A percentile compares a stretch with the other conserved stretches of the same genome.
Evolutionary conservation across 1,140 invertebrate species (phyloP).

Genomic region (Coenobita brevimanus): DNA sequence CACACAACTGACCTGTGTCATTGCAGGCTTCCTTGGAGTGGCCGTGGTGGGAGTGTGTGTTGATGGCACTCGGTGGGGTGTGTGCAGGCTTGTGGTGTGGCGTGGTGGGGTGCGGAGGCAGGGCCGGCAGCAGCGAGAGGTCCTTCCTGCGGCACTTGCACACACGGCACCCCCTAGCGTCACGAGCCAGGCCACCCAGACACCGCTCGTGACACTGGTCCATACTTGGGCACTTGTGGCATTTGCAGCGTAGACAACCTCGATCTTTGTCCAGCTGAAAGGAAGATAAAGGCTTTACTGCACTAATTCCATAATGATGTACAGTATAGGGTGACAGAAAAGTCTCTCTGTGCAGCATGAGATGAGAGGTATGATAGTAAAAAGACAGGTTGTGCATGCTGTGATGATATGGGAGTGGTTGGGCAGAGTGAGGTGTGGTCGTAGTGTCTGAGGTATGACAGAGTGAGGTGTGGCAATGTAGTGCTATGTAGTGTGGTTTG

Average conservation of each 20-base stretch:
- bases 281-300: too few species aligned
- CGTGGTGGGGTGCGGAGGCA: not conserved
- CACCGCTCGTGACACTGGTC: not conserved
- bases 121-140: not conserved
- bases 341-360: too few species aligned
- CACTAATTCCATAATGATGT: too few species aligned
- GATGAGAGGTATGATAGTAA: too few species aligned
- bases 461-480: too few species aligned
- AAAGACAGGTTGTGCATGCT: too few species aligned
- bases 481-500: too few species aligned
- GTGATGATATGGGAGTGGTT: too few species aligned
- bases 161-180: slow-evolving; percentile 14
- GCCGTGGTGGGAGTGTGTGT: not conserved
- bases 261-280: not conserved
- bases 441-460: too few species aligned
- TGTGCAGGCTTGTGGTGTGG: not conserved
- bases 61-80: too few species aligned
- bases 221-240: slow-evolving; percentile 14
- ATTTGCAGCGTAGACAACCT: slow-evolving; percentile 12
- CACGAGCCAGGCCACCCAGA: not conserved
- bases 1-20: not conserved
- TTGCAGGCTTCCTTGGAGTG: not conserved
- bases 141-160: slow-evolving; percentile 28
- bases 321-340: too few species aligned
- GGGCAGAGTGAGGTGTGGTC: too few species aligned